Evolutionary conservation across 2,113 vertebrate species (phyloP), one percentile per base, ranked within the genome.

Genomic region (Steatornis caripensis): DNA sequence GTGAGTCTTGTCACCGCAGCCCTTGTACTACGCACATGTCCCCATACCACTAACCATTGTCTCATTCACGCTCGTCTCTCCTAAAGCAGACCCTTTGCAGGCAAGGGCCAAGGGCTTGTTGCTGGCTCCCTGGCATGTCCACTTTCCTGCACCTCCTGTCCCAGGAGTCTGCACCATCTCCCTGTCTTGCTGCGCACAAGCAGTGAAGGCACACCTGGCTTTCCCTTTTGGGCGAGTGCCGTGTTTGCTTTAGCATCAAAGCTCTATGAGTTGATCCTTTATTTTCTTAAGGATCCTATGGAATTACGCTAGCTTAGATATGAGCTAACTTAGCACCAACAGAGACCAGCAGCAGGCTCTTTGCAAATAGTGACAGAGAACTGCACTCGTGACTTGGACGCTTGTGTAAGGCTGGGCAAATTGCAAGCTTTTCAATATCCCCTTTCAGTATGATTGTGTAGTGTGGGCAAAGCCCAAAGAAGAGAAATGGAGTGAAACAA

Each of bases 1-100:
- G 99, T 99, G 94, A 97, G 97, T 92, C 70, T 92, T 89, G 66
- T 49, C 57, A 30, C 69, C 0, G 1, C 60, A 89, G 75, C 80
- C 65, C 75, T 76, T 68, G 22, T 70, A 32, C 48, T 89, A 10
- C 0, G 3, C 84, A 71, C 21, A 26, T 37, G 20, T 76, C 43
- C 12, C 16, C 0, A 0, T 66, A 75, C 66, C 0, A 2, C 87
- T 95, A 75, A 82, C 43, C n/a, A 10, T 53, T 53, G 11, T 58
- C 65, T 72, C 37, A 20, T 4, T 5, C 45, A 23, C 2, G 7
- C 55, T 70, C 1, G 0, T 72, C 23, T 51, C 21, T 82, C 24
- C 64, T 70, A 18, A 20, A 51, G 32, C 51, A 78, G 43, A 26
- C 26, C 45, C 13, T 87, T 64, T 41, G 14, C 65, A 83, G 32